A percentile compares a stretch with the other conserved stretches of the same genome.
Conservation (phyloP, 2,113 vertebrate genomes). For the Sakesphorus luctuosus region DNA sequence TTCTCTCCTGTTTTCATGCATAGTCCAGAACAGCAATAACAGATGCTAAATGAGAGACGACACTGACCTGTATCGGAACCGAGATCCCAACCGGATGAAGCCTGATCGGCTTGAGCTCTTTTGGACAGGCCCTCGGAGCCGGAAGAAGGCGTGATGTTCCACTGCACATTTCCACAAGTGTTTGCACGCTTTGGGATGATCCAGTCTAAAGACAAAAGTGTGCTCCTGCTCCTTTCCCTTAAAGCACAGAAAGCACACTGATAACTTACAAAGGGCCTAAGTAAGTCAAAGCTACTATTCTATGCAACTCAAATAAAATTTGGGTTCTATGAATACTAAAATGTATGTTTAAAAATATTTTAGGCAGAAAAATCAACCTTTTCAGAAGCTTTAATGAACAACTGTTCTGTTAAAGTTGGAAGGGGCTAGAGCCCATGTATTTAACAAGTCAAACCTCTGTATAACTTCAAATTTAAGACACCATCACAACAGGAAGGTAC, state of each 20-base stretch:
- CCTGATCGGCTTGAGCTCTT: slow-evolving; percentile 85
- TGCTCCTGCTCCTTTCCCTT: slow-evolving; percentile 99
- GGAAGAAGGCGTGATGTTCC: slow-evolving; percentile 97
- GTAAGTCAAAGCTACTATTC: background rate
- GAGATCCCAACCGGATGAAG: slow-evolving; percentile 95
- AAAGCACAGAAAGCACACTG: slow-evolving; percentile 26
- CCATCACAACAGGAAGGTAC: background rate
- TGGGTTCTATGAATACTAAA: background rate
- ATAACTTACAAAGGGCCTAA: background rate
- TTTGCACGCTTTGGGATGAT: slow-evolving; percentile 97
- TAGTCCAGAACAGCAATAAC: background rate
- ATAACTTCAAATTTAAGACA: background rate
- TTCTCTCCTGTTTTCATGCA: background rate
- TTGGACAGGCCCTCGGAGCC: slow-evolving; percentile 91
- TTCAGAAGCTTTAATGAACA: background rate
- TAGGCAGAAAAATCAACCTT: background rate
- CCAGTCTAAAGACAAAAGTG: slow-evolving; percentile 96
- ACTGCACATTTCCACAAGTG: slow-evolving; percentile 98
- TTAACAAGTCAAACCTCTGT: background rate
- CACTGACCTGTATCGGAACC: slow-evolving; percentile 94
- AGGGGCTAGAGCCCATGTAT: background rate
- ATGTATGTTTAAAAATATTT: background rate
- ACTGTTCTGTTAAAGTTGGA: background rate
- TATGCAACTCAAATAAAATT: background rate
- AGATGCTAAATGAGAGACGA: background rate